Percentiles rank a stretch among this genome's conserved stretches.
Conservation (phyloP, 2,888 invertebrate species). For the Malacosoma neustria region DNA sequence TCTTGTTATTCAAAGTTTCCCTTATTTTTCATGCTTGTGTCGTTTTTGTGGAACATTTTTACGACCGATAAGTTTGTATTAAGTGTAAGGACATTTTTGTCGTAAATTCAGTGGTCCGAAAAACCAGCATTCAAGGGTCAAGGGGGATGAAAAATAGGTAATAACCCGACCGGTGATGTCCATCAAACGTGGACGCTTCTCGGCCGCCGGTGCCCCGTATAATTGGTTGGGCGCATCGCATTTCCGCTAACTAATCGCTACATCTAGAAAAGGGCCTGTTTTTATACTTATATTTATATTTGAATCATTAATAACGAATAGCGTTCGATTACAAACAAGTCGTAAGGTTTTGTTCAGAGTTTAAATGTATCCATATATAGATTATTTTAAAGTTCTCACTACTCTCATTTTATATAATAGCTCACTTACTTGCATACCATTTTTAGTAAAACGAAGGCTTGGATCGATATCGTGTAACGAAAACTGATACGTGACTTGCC, state of each 20-base stretch:
- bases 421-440: slow-evolving; percentile 59
- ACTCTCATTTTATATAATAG: too few relatives aligned
- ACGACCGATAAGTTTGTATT: slow-evolving; percentile 15
- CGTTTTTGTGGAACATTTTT: slow-evolving; percentile 11
- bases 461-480: slow-evolving; percentile 28
- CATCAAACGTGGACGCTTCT: slow-evolving; percentile 35
- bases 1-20: slow-evolving; percentile 19
- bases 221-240: slow-evolving; percentile 34
- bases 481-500: slow-evolving; percentile 40
- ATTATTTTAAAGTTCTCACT: too few relatives aligned
- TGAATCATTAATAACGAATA: too few relatives aligned
- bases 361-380: too few relatives aligned
- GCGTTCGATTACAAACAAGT: too few relatives aligned
- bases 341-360: too few relatives aligned
- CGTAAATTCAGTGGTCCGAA: slow-evolving; percentile 23
- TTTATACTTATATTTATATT: neutral
- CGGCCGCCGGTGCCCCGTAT: slow-evolving; percentile 31
- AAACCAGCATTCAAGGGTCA: slow-evolving; percentile 19
- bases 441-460: slow-evolving; percentile 29
- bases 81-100: slow-evolving; percentile 15
- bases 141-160: slow-evolving; percentile 32
- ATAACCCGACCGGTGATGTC: slow-evolving; percentile 40
- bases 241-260: slow-evolving; percentile 26
- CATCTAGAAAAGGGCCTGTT: slow-evolving; percentile 6
- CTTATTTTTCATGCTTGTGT: slow-evolving; percentile 13